Conservation (phyloP, 2,888 invertebrate genomes). For the Scaptomyza cyrtandrae region DNA sequence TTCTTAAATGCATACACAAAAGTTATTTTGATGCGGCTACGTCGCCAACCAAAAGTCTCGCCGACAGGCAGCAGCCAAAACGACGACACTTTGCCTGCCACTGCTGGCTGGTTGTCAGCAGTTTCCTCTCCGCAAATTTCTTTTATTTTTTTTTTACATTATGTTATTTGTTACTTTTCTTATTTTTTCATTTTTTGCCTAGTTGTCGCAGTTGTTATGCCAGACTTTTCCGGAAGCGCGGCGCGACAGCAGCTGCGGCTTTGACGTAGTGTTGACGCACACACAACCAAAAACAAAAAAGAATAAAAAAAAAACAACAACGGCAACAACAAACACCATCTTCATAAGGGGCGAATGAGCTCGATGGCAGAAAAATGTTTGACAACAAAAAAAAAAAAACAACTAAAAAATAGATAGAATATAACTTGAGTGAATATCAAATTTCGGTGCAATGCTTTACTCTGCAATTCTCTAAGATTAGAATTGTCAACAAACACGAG, state of each 20-base stretch:
- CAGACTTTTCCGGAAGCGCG: slow-evolving; percentile 81
- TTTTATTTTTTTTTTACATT: slow-evolving; percentile 15
- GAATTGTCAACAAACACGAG: no score
- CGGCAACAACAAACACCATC: slow-evolving; percentile 23
- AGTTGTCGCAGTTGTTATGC: slow-evolving; percentile 62
- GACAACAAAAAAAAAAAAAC: background rate
- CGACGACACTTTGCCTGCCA: slow-evolving; percentile 74
- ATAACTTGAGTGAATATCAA: slow-evolving; percentile 39
- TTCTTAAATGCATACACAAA: slow-evolving; percentile 49
- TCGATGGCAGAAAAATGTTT: slow-evolving; percentile 25
- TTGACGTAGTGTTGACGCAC: slow-evolving; percentile 78
- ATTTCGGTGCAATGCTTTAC: slow-evolving; percentile 45
- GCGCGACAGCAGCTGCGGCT: slow-evolving; percentile 77
- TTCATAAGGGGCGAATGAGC: slow-evolving; percentile 66
- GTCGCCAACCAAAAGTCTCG: slow-evolving; percentile 43
- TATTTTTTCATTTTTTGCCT: slow-evolving; percentile 19
- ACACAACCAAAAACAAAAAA: slow-evolving; percentile 40
- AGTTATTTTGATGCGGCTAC: slow-evolving; percentile 71
- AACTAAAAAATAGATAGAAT: slow-evolving; percentile 20
- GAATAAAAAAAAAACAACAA: slow-evolving; percentile 21
- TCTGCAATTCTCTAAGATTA: slow-evolving; percentile 2
- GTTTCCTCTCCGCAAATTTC: slow-evolving; percentile 65
- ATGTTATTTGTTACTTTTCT: slow-evolving; percentile 2
- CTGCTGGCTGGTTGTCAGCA: slow-evolving; percentile 54
- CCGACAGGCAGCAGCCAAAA: slow-evolving; percentile 58